Evolutionary conservation across 1,140 invertebrate genomes (phyloP).

Genomic region (Zaprionus vittiger): DNA sequence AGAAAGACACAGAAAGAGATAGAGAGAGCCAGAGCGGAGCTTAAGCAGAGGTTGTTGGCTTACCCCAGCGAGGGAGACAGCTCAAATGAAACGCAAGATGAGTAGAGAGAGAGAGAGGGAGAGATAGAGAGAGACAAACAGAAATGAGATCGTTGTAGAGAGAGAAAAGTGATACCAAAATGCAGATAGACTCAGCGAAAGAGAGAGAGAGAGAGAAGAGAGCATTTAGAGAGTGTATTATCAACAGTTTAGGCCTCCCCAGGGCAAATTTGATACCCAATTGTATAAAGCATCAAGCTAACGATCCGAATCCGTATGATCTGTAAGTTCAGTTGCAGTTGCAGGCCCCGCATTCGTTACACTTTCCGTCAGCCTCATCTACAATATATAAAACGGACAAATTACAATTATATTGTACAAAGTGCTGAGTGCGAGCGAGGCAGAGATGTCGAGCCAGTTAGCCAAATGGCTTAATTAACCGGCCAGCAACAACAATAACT

Average conservation of each 20-base stretch:
- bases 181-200: not conserved
- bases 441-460: constrained; percentile 31
- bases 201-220: not conserved
- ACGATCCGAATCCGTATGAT: not conserved
- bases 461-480: constrained; percentile 17
- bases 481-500: constrained; percentile 32
- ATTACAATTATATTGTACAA: constrained; percentile 48
- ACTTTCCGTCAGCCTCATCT: constrained; percentile 46
- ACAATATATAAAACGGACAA: constrained; percentile 24
- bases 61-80: not conserved
- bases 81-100: not conserved
- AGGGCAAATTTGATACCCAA: not conserved
- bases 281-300: not conserved
- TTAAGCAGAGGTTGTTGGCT: constrained; percentile 5
- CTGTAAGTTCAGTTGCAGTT: constrained; percentile 14
- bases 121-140: not conserved
- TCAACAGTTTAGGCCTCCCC: too few relatives aligned
- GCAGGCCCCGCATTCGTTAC: constrained; percentile 59
- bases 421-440: constrained; percentile 24
- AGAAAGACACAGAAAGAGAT: constrained; percentile 10
- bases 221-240: too few relatives aligned
- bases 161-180: not conserved
- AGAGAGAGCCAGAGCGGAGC: constrained; percentile 5
- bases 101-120: not conserved
- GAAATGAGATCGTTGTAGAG: not conserved